Percentiles rank a stretch among this genome's conserved stretches.
phyloP scores from a whole-genome alignment of 1,140 invertebrate species.

The Danaus melanippus region DNA sequence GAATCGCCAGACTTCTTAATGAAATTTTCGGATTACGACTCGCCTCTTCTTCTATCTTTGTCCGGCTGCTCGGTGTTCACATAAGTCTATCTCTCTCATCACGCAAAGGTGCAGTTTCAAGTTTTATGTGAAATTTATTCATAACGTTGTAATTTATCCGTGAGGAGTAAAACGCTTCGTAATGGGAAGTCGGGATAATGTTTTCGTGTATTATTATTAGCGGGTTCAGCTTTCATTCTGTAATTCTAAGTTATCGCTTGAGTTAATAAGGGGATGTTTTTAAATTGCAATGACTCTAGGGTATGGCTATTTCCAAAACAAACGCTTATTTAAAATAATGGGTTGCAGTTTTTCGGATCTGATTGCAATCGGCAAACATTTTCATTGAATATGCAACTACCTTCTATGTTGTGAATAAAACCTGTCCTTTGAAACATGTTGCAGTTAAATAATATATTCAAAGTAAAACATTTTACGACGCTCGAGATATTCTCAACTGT shows the following conservation, averaged over 20 bases:
- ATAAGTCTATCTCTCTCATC: conserved; percentile 42
- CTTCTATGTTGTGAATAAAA: too few relatives aligned
- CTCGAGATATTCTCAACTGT: too few relatives aligned
- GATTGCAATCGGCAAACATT: too few relatives aligned
- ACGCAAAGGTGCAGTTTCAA: conserved; percentile 58
- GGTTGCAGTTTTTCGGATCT: too few relatives aligned
- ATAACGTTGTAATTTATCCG: conserved; percentile 69
- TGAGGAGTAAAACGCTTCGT: conserved; percentile 56
- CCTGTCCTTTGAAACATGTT: too few relatives aligned
- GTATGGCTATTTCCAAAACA: too few relatives aligned
- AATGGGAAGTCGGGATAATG: conserved; percentile 56
- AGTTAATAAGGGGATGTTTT: conserved; percentile 40
- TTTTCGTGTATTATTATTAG: conserved; percentile 62
- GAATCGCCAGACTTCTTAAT: conserved; percentile 66
- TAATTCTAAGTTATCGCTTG: conserved; percentile 49
- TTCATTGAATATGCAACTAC: too few relatives aligned
- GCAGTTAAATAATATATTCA: too few relatives aligned
- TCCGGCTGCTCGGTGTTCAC: conserved; percentile 17
- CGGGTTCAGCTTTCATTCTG: conserved; percentile 54
- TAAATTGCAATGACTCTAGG: conserved; percentile 17
- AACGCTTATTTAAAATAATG: too few relatives aligned
- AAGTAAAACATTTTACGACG: too few relatives aligned
- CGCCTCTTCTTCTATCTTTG: conserved; percentile 29
- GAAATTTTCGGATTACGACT: conserved; percentile 70
- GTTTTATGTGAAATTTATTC: conserved; percentile 72